Base-by-base conservation (phyloP, 2,888 invertebrate species). In the Dusona sp. region DNA sequence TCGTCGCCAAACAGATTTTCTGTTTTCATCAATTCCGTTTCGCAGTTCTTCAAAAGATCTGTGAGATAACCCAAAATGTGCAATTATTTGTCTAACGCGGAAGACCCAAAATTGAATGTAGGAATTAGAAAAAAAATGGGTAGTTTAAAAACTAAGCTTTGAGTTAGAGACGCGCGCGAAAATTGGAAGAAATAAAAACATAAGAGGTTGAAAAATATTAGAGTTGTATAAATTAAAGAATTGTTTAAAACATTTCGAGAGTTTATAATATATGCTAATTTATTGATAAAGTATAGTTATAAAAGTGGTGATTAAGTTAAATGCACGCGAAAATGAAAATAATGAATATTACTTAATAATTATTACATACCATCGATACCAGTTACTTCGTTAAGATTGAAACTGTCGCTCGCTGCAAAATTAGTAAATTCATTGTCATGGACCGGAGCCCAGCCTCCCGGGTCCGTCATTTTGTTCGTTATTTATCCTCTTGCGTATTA, bases 1-100 rank as follows among this genome's bases (percentile, higher is more conserved):
- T 95, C 95, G 89, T 96, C 95, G 11, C 93, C 94, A 88, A 96
- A 95, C 19, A 96, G 91, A 79, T 94, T 94, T 86, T 94, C 95
- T 89, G 93, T 94, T 90, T 94, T 95, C 94, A 97, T 95, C 87
- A 97, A 95, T 92, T 96, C 97, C 88, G 95, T 96, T 93, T 97
- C 97, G 91, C 96, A 97, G 87, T 96, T 96, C 88, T 95, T 95
- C 42, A 97, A 94, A 73, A 97, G 95, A 94, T 97, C 97, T 97
- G 94, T 78, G n/a, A 95, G 95, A 87, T 80, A 64, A 67, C 64
- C 51, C 19, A 42, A 68, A 61, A 79, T 82, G 2, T 7, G 51
- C 25, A 13, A 61, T 19, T 0, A 29, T 29, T 45, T 9, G 29
- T 75, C 8, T 19, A 8, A 13, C 11, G 19, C 9, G 3, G 36